Base-by-base conservation (phyloP, 2,888 invertebrate species). In the Archips xylosteana region DNA sequence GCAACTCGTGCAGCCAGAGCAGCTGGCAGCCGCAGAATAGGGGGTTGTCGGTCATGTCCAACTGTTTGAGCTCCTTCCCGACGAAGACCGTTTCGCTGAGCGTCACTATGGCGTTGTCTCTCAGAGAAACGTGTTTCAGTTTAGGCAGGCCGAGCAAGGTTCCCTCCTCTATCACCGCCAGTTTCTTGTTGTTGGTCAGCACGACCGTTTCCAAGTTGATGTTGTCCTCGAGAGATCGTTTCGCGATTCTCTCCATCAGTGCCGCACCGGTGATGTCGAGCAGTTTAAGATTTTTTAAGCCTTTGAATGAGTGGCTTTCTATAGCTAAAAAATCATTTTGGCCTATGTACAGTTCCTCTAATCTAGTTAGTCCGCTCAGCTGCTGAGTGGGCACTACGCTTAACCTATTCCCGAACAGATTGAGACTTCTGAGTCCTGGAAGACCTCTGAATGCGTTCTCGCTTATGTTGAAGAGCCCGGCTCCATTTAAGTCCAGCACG, bases 11-110 rank as follows among this genome's bases (percentile, higher is more conserved):
- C 51, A 98, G 94, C 98, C 98, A 98, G 74, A 97, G 89, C 45
- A 98, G 89, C 75, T 96, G 96, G 83, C 98, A 98, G 83, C 97
- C 97, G 87, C 98, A 98, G 75, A 96, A 94, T 67, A 98, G 94
- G 0, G 97, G 97, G 84, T 98, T 98, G 82, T 98, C 97, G 2
- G 97, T 96, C 51, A 98, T 93, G 83, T 98, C 98, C 23, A 98
- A 88, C 23, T 96, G 95, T 65, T 96, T 95, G 49, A 98, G 90
- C 82, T 97, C 97, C 78, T 96, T 96, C 95, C 97, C 98, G 36
- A 97, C 96, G 54, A 97, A 96, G 65, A 97, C 95, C 0, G 96
- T 96, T 88, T 98, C 98, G n/a, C 97, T 95, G 75, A 98, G 94
- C 4, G 96, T 96, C 74, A 95, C 95, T 78, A 98, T 95, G 3